phyloP scores from a whole-genome alignment of 2,797 vertebrate species.

The Percopsis omiscomaycus region DNA sequence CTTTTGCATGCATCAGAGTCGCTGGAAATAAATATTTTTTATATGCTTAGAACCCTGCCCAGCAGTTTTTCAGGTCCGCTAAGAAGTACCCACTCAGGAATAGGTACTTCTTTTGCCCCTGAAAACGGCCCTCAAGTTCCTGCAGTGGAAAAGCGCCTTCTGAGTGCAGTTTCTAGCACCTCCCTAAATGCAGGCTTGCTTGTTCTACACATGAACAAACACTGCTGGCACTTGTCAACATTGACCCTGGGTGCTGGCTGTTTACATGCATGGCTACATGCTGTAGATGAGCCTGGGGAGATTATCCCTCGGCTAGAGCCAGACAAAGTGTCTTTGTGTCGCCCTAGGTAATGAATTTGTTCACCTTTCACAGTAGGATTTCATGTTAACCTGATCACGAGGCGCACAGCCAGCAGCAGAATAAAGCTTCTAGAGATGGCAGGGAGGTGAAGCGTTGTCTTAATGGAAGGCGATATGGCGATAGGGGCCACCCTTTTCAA shows the following conservation, averaged over 20 bases:
- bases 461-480: conserved; percentile 70
- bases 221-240: conserved; percentile 20
- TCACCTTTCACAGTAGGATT: conserved; percentile 43
- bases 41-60: too few species aligned
- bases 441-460: conserved; percentile 72
- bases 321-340: conserved; percentile 44
- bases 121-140: too few species aligned
- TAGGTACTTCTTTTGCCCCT: too few species aligned
- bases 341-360: conserved; percentile 56
- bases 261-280: conserved; percentile 19
- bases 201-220: conserved; percentile 31
- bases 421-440: conserved; percentile 69
- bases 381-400: conserved; percentile 58
- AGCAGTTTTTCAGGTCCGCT: too few species aligned
- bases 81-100: too few species aligned
- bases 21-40: too few species aligned
- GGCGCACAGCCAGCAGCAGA: conserved; percentile 38
- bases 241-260: conserved; percentile 10
- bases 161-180: conserved; percentile 10
- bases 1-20: too few species aligned
- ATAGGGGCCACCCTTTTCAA: conserved; percentile 41
- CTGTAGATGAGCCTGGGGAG: conserved; percentile 33
- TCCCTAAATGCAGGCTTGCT: conserved; percentile 22
- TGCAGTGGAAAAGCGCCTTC: neutral
- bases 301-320: conserved; percentile 42